Base-by-base conservation (phyloP, 2,797 vertebrate species). In the Apogon talboti region DNA sequence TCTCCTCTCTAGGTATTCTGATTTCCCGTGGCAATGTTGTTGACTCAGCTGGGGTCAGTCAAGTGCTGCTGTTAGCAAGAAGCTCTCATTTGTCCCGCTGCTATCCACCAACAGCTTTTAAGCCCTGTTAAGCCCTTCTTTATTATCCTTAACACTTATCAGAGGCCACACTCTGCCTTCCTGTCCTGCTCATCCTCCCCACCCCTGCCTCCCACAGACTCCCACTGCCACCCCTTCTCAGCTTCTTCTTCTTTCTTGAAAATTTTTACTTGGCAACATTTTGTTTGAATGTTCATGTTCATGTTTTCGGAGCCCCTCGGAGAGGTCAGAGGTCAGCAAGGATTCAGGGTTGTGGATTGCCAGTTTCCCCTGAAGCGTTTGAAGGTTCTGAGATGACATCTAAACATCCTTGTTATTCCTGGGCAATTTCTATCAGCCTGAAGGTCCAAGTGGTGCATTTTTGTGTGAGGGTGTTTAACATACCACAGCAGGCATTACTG, bases 31-130 rank as follows among this genome's bases (percentile, higher is more conserved):
- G 63, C 46, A 43, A 47, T 73, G 72, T 78, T 92, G 89, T 92
- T 91, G 87, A 91, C 86, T 90, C 90, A 91, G 92, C 91, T 93
- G 91, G 69, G 57, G 70, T 86, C 79, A 82, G 76, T 87, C 66
- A 61, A 85, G 80, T 80, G 83, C 74, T 86, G 82, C 76, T 82
- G 76, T 84, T 78, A 61, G 83, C 79, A 40, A 78, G 74, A 56
- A 73, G 59, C 71, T 72, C 80, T 90, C 79, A 90, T 90, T 91
- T 91, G 89, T 91, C 87, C 83, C 82, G 83, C 82, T 90, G 89
- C 87, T 91, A 84, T 71, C 81, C 79, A 84, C 83, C 81, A 77
- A 82, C 88, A 86, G 76, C 69, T 71, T 58, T 81, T 75, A 76
- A 89, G 90, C 44, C 84, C 79, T 85, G 62, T 82, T 85, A 90